phyloP scores from a whole-genome alignment of 2,797 vertebrate species.

The Trachurus trachurus region DNA sequence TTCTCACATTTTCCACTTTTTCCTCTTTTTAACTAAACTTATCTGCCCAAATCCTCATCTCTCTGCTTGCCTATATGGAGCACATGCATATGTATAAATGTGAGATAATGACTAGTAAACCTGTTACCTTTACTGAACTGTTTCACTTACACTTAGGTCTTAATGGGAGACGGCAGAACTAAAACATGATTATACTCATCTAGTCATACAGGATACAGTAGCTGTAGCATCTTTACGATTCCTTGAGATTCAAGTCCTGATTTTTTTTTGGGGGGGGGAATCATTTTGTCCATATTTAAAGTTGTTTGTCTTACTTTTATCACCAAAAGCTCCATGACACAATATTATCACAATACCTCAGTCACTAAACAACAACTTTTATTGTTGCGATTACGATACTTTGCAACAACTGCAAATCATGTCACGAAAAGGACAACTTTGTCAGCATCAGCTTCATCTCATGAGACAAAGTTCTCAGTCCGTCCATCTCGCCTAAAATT shows the following conservation, averaged over 20 bases:
- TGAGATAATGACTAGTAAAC: neutral
- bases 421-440: no score
- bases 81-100: neutral
- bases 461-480: no score
- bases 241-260: neutral
- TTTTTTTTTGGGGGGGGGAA: neutral
- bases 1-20: constrained; percentile 21
- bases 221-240: neutral
- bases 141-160: constrained; percentile 7
- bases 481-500: no score
- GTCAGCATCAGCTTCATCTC: no score
- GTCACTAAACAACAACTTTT: no score
- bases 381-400: no score
- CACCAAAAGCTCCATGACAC: no score
- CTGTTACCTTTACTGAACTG: neutral
- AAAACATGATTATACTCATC: neutral
- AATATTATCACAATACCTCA: no score
- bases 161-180: neutral
- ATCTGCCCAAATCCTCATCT: neutral
- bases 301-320: neutral
- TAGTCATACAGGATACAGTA: neutral
- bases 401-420: no score
- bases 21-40: neutral
- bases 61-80: neutral
- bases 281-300: neutral